Percentiles rank a stretch among this genome's conserved stretches.
These are phyloP conservation scores for Geopemphigus sp. DNA, from an alignment of 1,140 invertebrate genomes.

Conservation along the genomic window DNA sequence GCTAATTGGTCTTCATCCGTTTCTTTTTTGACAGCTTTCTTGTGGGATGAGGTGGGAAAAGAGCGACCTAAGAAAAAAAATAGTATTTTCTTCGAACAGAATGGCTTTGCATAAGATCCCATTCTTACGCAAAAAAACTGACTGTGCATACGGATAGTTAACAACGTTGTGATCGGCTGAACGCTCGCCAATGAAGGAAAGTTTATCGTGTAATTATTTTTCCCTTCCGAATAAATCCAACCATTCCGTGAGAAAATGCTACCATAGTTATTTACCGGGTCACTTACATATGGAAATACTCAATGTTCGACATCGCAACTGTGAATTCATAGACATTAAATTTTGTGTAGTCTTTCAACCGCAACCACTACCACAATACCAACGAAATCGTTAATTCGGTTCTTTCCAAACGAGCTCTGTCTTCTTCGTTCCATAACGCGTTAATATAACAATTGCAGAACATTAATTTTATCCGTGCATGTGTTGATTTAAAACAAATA, in stretches of 20 bases:
- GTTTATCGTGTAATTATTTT: not conserved
- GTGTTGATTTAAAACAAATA: too few relatives aligned
- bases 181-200: too few relatives aligned
- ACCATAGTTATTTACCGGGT: not conserved
- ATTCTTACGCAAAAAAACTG: not conserved
- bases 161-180: not conserved
- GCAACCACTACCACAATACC: not conserved
- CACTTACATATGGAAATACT: not conserved
- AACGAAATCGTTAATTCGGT: not conserved
- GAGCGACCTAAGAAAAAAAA: not conserved
- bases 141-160: not conserved
- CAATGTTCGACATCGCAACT: not conserved
- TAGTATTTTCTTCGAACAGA: not conserved
- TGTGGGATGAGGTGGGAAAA: not conserved
- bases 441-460: too few relatives aligned
- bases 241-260: too few relatives aligned
- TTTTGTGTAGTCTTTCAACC: not conserved
- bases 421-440: too few relatives aligned
- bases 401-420: too few relatives aligned
- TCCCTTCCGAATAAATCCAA: not conserved
- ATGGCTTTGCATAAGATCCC: conserved; percentile 3
- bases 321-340: not conserved
- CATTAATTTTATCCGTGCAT: too few relatives aligned
- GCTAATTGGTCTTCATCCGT: conserved; percentile 24
- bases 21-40: conserved; percentile 11